phyloP scores from a whole-genome alignment of 2,797 vertebrate species.

The Tamandua tetradactyla region DNA sequence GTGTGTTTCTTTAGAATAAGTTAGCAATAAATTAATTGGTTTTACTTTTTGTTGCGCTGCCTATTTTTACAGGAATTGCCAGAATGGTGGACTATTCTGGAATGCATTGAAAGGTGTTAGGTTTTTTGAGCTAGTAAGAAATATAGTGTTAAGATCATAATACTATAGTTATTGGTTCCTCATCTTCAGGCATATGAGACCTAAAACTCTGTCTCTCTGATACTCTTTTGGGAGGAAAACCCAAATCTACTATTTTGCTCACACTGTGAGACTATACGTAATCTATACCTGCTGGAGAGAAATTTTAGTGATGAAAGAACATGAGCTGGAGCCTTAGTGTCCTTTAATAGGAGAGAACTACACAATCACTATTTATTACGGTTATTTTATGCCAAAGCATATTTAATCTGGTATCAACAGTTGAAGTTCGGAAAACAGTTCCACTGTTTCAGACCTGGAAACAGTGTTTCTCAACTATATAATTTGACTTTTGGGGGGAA shows the following conservation, averaged over 20 bases:
- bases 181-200: background rate
- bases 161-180: background rate
- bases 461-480: background rate
- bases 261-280: background rate
- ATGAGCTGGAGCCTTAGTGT: background rate
- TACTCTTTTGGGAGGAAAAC: background rate
- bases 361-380: background rate
- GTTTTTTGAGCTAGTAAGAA: background rate
- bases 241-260: background rate
- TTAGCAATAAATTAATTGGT: conserved; percentile 11
- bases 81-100: background rate
- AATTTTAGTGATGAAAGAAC: conserved; percentile 15
- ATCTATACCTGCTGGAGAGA: background rate
- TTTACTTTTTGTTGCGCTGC: conserved; percentile 15
- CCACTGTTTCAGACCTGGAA: background rate
- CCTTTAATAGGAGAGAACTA: background rate
- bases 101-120: background rate
- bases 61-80: conserved; percentile 22
- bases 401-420: background rate
- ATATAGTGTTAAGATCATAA: background rate
- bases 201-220: background rate
- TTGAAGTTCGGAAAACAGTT: no score
- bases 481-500: background rate
- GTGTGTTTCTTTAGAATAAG: background rate
- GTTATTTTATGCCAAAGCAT: conserved; percentile 26